Evolutionary conservation across 1,140 invertebrate species (phyloP), one percentile per base, ranked within the genome.

Genomic region (Mercenaria mercenaria): DNA sequence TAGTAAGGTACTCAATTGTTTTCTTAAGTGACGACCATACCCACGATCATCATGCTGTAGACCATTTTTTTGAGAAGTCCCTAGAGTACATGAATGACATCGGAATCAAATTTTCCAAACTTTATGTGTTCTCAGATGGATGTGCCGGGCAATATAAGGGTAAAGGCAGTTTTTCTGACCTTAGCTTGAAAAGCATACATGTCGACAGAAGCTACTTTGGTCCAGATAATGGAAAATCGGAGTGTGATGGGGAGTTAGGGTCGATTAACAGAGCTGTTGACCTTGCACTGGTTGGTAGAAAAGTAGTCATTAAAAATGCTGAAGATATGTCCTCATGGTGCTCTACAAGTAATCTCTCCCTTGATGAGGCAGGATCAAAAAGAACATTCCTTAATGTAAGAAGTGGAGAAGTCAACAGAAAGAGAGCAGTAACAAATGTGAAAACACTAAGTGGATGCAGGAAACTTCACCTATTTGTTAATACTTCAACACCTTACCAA

Each of bases 191-290:
- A 74, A 74, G 8, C 10, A 74, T 37, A 32, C 18, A 18, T 34
- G 34, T 74, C n/a, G 69, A 74, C 8, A 74, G 69, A 74, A 37
- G 10, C 23, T 74, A 8, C 69, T 74, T 74, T 23, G 69, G 69
- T 32, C 34, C 69, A 18, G 20, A 37, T 10, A 4, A 74, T 37
- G 69, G 69, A 20, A 74, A 74, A 39, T 74, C 69, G 23, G n/a
- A 26, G 34, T 74, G 69, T 74, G 69, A 74, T 74, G 69, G n/a
- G 10, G 18, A 32, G 26, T 13, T 26, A 8, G 69, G 69, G 23
- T 34, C 10, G 4, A 23, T 74, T 3, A 74, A 74, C 10, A 74
- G 34, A 37, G 20, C n/a, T 34, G 69, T 37, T 10, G 69, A 74
- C 26, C 4, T 39, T 8, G n/a, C n/a, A 10, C 15, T 74, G 3